These are phyloP conservation scores for Pipra filicauda DNA, from an alignment of 2,113 vertebrate species.

Conservation along the genomic window DNA sequence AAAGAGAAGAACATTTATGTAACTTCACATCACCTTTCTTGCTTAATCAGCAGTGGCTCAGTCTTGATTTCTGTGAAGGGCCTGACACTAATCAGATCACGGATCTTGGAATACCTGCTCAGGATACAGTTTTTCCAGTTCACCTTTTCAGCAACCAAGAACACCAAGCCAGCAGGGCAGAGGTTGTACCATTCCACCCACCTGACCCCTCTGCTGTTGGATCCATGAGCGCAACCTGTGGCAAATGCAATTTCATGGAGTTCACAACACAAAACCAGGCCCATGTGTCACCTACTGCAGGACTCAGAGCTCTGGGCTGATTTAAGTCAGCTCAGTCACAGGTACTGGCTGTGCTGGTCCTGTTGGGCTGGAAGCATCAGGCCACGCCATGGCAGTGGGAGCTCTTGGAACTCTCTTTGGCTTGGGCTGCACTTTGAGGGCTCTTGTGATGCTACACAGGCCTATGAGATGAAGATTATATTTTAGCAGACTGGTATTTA, in stretches of 20 bases:
- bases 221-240: background rate
- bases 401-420: background rate
- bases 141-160: background rate
- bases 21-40: background rate
- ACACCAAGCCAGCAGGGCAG: background rate
- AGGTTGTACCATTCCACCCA: background rate
- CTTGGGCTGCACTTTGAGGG: background rate
- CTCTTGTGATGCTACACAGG: background rate
- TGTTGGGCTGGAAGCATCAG: background rate
- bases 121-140: background rate
- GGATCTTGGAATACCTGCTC: background rate
- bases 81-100: background rate
- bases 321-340: background rate
- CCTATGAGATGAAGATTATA: background rate
- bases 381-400: background rate
- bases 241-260: background rate
- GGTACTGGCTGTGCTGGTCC: background rate
- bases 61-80: background rate
- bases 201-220: fast-evolving
- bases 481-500: background rate
- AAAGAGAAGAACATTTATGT: background rate
- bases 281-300: background rate
- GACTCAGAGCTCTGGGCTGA: background rate
- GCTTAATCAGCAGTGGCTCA: conserved; percentile 25
- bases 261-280: background rate